phyloP scores from a whole-genome alignment of 37 sponge, comb jelly and placozoan species.

The Chondrosia reniformis region DNA sequence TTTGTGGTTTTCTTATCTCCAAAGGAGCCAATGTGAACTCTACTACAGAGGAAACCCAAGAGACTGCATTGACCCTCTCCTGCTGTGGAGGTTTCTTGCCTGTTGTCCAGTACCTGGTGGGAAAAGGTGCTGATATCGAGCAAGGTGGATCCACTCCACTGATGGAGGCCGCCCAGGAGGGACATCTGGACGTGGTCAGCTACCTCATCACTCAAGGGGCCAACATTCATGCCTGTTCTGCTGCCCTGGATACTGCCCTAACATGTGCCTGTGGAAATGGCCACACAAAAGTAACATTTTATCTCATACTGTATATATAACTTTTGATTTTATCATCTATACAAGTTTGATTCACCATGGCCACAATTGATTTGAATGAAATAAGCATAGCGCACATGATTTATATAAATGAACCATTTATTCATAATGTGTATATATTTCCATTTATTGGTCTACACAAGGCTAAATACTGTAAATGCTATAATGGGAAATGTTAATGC shows the following conservation, averaged over 20 bases:
- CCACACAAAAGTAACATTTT: constrained; percentile 56
- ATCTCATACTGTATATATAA: no score
- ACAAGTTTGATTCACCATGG: no score
- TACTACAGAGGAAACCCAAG: constrained; percentile 86
- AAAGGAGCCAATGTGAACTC: constrained; percentile 72
- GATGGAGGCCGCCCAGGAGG: constrained; percentile 86
- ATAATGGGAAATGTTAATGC: no score
- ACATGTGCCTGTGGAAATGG: constrained; percentile 75
- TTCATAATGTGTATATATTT: no score
- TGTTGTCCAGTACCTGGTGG: constrained; percentile 57
- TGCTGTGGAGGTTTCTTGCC: constrained; percentile 81
- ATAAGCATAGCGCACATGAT: no score
- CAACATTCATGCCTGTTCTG: constrained; percentile 60
- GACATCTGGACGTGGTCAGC: constrained; percentile 76
- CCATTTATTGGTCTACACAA: no score
- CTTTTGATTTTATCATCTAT: no score
- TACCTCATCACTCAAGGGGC: constrained; percentile 61
- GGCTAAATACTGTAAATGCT: no score
- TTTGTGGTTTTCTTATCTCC: not conserved
- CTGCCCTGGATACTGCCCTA: constrained; percentile 70
- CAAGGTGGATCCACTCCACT: constrained; percentile 76
- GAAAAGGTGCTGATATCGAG: constrained; percentile 76
- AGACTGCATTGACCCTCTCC: constrained; percentile 82
- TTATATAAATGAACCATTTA: no score
- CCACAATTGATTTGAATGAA: no score